Conservation (phyloP, 2,797 vertebrate genomes). For the Rhyacichthys aspro region DNA sequence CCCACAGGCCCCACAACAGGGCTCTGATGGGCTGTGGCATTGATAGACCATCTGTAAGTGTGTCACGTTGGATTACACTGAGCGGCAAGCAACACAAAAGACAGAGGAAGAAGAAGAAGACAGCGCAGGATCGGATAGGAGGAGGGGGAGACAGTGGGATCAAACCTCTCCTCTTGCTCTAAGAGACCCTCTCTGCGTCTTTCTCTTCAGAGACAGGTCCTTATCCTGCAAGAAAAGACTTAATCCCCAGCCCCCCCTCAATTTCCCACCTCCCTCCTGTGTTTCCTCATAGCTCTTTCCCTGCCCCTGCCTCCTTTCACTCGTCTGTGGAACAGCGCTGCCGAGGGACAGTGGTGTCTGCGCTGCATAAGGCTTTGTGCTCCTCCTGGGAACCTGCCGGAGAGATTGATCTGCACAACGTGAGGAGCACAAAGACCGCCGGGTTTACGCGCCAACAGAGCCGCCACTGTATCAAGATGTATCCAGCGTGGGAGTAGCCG, state of each 20-base stretch:
- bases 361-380: conserved; percentile 72
- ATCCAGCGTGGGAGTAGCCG: conserved; percentile 64
- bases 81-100: conserved; percentile 68
- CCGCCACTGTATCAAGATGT: conserved; percentile 67
- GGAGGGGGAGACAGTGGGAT: conserved; percentile 60
- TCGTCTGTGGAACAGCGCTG: conserved; percentile 25
- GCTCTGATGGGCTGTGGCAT: conserved; percentile 83
- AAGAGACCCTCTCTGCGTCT: conserved; percentile 62
- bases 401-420: conserved; percentile 73
- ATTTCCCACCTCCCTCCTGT: conserved; percentile 45
- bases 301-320: conserved; percentile 9
- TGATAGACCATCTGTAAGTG: conserved; percentile 89
- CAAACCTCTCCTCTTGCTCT: conserved; percentile 74
- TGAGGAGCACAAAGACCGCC: conserved; percentile 71
- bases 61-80: conserved; percentile 86
- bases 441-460: conserved; percentile 61
- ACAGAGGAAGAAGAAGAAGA: conserved; percentile 59
- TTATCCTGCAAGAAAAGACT: conserved; percentile 72
- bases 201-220: conserved; percentile 71
- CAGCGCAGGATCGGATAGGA: conserved; percentile 10
- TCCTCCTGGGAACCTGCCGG: conserved; percentile 73
- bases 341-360: conserved; percentile 71
- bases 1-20: conserved; percentile 75
- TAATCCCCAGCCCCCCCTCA: conserved; percentile 69
- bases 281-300: conserved; percentile 13